phyloP scores from a whole-genome alignment of 2,113 vertebrate genomes.

The Myiozetetes cayanensis region DNA sequence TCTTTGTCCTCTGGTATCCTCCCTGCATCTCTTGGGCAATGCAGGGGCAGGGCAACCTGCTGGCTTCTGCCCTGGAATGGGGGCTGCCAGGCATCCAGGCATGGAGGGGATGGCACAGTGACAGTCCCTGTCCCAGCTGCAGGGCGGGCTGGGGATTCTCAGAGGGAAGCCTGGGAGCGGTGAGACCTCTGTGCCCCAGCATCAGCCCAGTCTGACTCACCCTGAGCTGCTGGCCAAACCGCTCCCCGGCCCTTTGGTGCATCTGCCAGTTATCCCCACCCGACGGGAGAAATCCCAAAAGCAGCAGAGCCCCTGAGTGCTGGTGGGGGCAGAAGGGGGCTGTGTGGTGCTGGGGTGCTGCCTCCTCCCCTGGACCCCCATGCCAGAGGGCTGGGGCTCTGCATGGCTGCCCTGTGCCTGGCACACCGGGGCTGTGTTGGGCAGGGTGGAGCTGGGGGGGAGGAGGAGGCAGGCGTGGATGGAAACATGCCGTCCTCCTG shows the following conservation, averaged over 20 bases:
- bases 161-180: neutral
- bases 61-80: neutral
- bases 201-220: slow-evolving; percentile 53
- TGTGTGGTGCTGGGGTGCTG: neutral
- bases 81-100: neutral
- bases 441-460: slow-evolving; percentile 20
- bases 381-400: accelerated
- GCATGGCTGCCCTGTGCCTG: accelerated
- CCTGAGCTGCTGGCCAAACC: neutral
- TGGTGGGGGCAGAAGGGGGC: neutral
- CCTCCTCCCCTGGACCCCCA: accelerated
- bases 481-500: slow-evolving; percentile 50
- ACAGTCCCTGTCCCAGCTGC: neutral
- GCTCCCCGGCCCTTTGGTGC: neutral
- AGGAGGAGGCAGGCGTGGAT: neutral
- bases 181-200: neutral
- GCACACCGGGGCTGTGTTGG: neutral
- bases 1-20: neutral
- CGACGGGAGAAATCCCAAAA: neutral
- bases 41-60: neutral
- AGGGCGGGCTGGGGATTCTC: neutral
- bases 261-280: neutral
- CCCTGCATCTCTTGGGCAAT: neutral
- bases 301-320: neutral
- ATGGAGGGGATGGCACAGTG: neutral